Evolutionary conservation across 2,113 vertebrate species (phyloP).

Genomic region (Athene cunicularia): DNA sequence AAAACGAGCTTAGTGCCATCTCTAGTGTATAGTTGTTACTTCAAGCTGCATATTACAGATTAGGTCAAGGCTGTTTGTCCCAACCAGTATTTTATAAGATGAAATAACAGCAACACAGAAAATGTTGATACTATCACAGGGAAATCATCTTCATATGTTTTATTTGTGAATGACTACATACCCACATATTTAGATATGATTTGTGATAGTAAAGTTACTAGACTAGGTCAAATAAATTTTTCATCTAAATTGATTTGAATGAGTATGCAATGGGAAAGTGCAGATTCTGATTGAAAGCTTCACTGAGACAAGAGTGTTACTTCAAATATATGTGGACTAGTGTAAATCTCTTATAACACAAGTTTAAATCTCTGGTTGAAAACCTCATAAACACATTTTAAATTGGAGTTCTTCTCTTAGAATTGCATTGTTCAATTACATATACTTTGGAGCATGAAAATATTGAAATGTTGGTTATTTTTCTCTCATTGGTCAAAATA

Average conservation of each 20-base stretch:
- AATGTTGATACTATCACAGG: not conserved
- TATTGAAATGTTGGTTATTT: not conserved
- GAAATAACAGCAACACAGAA: not conserved
- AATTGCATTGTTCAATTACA: not conserved
- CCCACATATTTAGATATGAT: not conserved
- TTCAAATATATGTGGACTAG: not conserved
- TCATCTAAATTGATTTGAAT: not conserved
- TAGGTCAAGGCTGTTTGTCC: not conserved
- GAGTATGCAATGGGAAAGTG: not conserved
- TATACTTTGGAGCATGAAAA: not conserved
- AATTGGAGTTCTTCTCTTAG: not conserved
- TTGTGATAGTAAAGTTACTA: not conserved
- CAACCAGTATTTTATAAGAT: not conserved
- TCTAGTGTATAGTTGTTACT: not conserved
- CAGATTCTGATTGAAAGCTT: not conserved
- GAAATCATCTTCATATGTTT: not conserved
- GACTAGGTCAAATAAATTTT: slow-evolving; percentile 33
- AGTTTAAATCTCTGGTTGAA: not conserved
- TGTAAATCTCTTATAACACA: not conserved
- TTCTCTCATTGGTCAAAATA: not conserved
- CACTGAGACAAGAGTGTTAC: not conserved
- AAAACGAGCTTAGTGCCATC: slow-evolving; percentile 19
- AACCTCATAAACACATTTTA: not conserved
- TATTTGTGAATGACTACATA: not conserved
- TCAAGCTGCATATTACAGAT: not conserved